Base-by-base conservation (phyloP, 2,888 invertebrate species). In the Agriotes lineatus region DNA sequence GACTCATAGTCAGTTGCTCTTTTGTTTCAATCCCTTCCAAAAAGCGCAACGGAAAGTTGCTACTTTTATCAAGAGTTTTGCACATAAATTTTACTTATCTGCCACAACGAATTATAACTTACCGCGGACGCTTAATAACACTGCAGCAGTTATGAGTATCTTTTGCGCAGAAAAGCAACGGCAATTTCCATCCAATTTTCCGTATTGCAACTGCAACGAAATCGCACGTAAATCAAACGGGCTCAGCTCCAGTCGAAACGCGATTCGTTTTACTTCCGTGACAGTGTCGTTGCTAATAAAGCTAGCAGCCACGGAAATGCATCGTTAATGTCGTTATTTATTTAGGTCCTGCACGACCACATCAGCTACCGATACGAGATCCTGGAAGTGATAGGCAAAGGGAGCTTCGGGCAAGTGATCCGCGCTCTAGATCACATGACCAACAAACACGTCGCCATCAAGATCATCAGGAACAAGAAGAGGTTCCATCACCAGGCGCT, bases 331-430 rank as follows among this genome's bases (percentile, higher is more conserved):
- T 50, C 22, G 14, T 61, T 50, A 45, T 45, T 66, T 72, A 80
- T 83, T 48, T 86, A 95, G 96, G 95, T 96, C 85, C 90, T 96
- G 80, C 95, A 96, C 85, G 97, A 97, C 86, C 97, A 97, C 87
- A 93, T 97, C 86, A 93, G 94, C 69, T 98, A 96, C 86, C 90
- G 94, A 72, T 98, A 97, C 85, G 97, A 98, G 85, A 96, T 97
- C 75, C 87, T 97, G 66, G 96, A 97, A 85, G 95, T 97, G 58
- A 96, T 98, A 78, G 97, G 97, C 59, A 97, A 97, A 83, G 97
- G 97, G 7, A 96, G 96, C 76, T 97, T 97, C 83, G 97, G 97
- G 1, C 97, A 97, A 85, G 97, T 97, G 66, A 96, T 97, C 81
- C 88, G 95, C 75, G 96, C 96, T 6, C 86, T 94, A 74, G 97